These are phyloP conservation scores for Proales similis DNA, from an alignment of 1,140 invertebrate genomes.

Conservation along the genomic window DNA sequence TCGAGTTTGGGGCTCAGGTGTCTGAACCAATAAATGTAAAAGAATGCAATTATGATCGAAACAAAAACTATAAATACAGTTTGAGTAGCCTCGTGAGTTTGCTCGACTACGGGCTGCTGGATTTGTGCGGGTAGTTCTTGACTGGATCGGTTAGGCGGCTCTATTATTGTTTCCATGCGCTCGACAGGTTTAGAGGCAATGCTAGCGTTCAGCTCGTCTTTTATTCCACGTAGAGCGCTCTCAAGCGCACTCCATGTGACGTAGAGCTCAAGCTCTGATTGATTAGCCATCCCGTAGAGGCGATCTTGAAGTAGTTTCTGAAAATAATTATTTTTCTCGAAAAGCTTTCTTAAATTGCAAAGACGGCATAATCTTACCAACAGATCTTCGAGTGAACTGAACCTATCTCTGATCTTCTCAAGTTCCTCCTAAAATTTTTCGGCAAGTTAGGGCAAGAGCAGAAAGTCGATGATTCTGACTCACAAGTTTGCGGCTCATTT, in stretches of 20 bases:
- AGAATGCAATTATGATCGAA: neutral
- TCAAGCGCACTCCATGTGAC: slow-evolving; percentile 25
- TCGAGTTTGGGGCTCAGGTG: too few species aligned
- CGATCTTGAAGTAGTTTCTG: slow-evolving; percentile 24
- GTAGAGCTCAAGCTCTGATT: slow-evolving; percentile 22
- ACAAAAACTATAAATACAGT: slow-evolving; percentile 2
- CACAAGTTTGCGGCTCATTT: too few species aligned
- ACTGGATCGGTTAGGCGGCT: too few species aligned
- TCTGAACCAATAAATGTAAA: neutral
- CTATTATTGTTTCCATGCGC: too few species aligned
- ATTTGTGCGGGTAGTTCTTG: too few species aligned
- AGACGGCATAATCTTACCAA: neutral
- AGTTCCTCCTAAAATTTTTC: slow-evolving; percentile 11
- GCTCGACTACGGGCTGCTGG: too few species aligned
- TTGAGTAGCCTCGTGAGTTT: too few species aligned
- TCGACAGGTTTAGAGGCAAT: too few species aligned
- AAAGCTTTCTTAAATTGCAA: neutral
- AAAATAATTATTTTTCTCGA: neutral
- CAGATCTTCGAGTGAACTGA: slow-evolving; percentile 1
- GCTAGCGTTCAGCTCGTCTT: slow-evolving; percentile 27
- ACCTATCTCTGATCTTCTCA: slow-evolving; percentile 14
- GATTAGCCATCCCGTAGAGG: neutral
- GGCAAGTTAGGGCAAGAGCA: too few species aligned
- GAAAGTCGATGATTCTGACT: too few species aligned
- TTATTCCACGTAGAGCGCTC: slow-evolving; percentile 12